Conservation (phyloP, 2,888 invertebrate species). For the Acleris holmiana region DNA sequence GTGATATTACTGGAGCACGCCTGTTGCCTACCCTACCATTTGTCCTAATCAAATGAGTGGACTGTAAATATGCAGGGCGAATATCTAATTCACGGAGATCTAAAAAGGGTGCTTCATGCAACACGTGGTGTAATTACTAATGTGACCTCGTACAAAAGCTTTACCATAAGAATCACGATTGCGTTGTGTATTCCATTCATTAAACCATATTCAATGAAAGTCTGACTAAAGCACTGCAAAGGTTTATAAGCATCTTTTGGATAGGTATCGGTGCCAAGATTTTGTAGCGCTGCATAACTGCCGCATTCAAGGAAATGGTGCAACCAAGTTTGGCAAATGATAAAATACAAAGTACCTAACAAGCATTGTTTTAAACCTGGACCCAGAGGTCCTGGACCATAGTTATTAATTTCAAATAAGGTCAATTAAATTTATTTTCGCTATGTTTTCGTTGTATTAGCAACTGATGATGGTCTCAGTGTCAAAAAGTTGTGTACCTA, state of each 20-base stretch:
- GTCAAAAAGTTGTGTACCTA: too few species aligned
- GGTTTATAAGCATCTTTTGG: background rate
- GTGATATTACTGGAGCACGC: background rate
- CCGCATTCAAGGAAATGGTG: background rate
- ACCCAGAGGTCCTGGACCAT: too few species aligned
- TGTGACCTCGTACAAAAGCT: background rate
- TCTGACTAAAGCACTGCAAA: background rate
- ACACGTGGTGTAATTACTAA: conserved; percentile 1
- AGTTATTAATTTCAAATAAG: too few species aligned
- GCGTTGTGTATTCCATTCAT: background rate
- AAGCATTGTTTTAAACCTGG: too few species aligned
- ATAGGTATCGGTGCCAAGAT: background rate
- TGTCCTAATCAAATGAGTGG: background rate
- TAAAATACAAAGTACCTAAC: too few species aligned
- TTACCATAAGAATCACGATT: background rate
- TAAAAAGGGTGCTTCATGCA: background rate
- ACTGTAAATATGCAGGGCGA: background rate
- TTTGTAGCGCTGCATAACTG: background rate
- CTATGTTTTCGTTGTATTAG: too few species aligned
- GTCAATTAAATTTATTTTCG: too few species aligned
- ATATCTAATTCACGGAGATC: conserved; percentile 1
- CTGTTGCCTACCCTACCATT: conserved; percentile 10
- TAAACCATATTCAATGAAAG: background rate
- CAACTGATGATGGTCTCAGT: too few species aligned
- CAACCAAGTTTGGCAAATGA: too few species aligned